Evolutionary conservation across 2,797 vertebrate species (phyloP), one percentile per base, ranked within the genome.

Genomic region (Schizopygopsis malacanthus): DNA sequence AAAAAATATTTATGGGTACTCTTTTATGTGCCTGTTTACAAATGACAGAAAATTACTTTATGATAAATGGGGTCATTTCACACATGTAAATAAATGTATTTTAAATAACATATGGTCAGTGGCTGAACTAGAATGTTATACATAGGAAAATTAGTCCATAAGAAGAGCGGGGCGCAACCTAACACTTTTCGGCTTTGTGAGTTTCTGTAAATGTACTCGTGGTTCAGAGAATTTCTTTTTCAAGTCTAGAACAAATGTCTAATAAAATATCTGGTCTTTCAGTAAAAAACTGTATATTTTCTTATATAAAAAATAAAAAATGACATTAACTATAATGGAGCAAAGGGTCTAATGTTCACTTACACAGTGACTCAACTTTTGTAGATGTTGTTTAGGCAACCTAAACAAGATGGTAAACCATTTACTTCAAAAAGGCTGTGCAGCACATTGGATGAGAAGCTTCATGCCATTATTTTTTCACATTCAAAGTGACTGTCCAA

Each of bases 1-100:
- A 22, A 81, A 52, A 50, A 12, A 65, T n/a, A 81, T 67, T 81
- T 63, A 61, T 43, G 77, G n/a, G 22, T 61, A 28, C 37, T 79
- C 22, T 67, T 37, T 67, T 39, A 39, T 3, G 33, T 37, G 65
- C 33, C 70, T 47, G 70, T 43, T 43, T 43, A 73, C 39, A 47
- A 67, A 67, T 67, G 33, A 39, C 65, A 67, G 65, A 67, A 67
- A 67, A 67, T 67, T 33, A 75, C 45, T 52, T 47, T 28, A 50
- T 20, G 25, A 75, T 52, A 8, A 47, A 50, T 22, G 45, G 16
- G 52, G 45, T 50, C 72, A 28, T 52, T 47, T 28, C 18, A 50
- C 43, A 43, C 69, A 43, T 71, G 22, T 12, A 12, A 41, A 71
- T n/a, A 43, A 71, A 43, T n/a, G 39, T 71, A 5, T 22, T 22